These are phyloP conservation scores for Rhynchophorus ferrugineus DNA, from an alignment of 1,140 invertebrate genomes.

Conservation along the genomic window DNA sequence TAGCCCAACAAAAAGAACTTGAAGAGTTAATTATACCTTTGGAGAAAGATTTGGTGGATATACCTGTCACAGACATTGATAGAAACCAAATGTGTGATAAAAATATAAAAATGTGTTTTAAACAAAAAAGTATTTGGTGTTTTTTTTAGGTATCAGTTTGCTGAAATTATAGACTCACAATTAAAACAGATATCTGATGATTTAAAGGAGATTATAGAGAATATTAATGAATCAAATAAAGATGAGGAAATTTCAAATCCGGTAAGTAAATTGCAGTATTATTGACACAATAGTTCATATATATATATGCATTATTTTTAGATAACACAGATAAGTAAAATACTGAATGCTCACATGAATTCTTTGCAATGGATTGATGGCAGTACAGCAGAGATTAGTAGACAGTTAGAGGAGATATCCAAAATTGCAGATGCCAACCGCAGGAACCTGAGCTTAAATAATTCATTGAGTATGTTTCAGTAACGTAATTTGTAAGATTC, in stretches of 20 bases:
- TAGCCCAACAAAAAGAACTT: conserved; percentile 85
- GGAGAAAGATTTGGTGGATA: conserved; percentile 68
- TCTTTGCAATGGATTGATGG: conserved; percentile 89
- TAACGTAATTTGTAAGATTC: neutral
- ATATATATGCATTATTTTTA: conserved; percentile 38
- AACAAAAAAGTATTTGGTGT: too few species aligned
- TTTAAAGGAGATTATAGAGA: conserved; percentile 90
- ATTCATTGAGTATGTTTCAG: conserved; percentile 13
- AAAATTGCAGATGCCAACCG: conserved; percentile 72
- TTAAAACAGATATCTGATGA: conserved; percentile 91
- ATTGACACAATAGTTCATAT: neutral
- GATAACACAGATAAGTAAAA: conserved; percentile 85
- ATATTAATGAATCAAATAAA: conserved; percentile 82
- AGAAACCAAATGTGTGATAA: conserved; percentile 66
- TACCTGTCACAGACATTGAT: conserved; percentile 74
- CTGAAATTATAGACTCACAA: conserved; percentile 87
- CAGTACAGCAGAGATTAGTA: conserved; percentile 63
- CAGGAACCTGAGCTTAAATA: conserved; percentile 27
- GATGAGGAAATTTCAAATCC: conserved; percentile 79
- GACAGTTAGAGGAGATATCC: conserved; percentile 74
- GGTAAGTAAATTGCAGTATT: conserved; percentile 46
- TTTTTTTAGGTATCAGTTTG: conserved; percentile 71
- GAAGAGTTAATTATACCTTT: conserved; percentile 79
- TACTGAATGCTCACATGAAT: conserved; percentile 94
- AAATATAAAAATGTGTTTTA: neutral